These are phyloP conservation scores for Heliconius himera DNA, from an alignment of 1,140 invertebrate species.

Conservation along the genomic window DNA sequence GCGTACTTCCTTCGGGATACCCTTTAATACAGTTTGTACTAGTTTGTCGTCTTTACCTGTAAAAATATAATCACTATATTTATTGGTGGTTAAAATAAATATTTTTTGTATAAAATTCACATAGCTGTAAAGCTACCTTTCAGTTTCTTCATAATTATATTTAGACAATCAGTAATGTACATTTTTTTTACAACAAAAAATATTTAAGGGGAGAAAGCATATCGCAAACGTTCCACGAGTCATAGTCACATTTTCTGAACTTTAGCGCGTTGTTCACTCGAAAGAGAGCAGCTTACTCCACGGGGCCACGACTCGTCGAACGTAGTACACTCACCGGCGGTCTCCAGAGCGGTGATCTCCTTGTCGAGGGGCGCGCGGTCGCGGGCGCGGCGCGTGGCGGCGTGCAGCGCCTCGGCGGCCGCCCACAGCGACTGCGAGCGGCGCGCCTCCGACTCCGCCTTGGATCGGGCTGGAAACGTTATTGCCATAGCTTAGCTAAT, in stretches of 20 bases:
- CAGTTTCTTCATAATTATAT: background rate
- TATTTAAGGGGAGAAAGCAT: too few relatives aligned
- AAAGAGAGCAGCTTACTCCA: too few relatives aligned
- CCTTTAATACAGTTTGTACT: constrained; percentile 84
- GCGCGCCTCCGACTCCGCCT: constrained; percentile 89
- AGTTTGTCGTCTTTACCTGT: constrained; percentile 64
- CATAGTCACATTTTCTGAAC: too few relatives aligned
- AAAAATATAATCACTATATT: constrained; percentile 41
- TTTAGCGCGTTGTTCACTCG: too few relatives aligned
- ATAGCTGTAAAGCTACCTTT: background rate
- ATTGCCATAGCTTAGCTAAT: too few relatives aligned
- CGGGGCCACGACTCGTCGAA: too few relatives aligned
- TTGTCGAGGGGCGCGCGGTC: constrained; percentile 62
- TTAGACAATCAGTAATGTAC: too few relatives aligned
- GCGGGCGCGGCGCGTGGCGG: constrained; percentile 84
- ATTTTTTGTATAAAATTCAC: background rate
- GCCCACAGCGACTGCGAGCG: constrained; percentile 95
- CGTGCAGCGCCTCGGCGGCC: constrained; percentile 92
- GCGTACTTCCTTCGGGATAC: constrained; percentile 89
- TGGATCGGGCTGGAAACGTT: constrained; percentile 85
- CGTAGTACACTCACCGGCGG: constrained; percentile 87
- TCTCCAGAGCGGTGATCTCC: constrained; percentile 90
- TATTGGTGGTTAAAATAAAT: background rate
- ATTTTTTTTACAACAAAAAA: too few relatives aligned
- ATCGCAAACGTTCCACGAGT: too few relatives aligned